Conservation (phyloP, 2,113 vertebrate genomes). For the Willisornis vidua region DNA sequence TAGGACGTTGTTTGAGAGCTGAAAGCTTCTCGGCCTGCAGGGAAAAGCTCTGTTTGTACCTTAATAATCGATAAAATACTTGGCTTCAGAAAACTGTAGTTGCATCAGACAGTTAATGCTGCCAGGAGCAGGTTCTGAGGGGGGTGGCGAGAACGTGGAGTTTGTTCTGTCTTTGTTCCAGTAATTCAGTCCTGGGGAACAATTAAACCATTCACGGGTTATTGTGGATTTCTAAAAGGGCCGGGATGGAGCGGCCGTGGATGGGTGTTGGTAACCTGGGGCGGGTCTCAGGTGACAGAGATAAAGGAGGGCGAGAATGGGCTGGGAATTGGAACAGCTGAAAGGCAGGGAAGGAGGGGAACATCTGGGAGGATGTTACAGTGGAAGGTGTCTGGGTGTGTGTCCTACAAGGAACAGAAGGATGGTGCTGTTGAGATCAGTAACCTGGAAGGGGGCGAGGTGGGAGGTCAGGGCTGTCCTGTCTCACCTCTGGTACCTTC, state of each 20-base stretch:
- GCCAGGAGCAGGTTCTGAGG: not conserved
- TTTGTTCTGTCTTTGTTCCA: not conserved
- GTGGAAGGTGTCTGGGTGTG: not conserved
- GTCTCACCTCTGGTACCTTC: not conserved
- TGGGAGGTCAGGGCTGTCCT: not conserved
- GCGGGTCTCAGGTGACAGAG: not conserved
- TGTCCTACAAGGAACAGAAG: not conserved
- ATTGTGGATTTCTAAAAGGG: not conserved
- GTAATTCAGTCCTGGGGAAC: not conserved
- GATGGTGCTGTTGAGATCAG: not conserved
- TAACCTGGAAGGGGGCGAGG: not conserved
- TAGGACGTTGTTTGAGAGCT: not conserved
- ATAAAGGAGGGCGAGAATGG: not conserved
- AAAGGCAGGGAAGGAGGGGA: not conserved
- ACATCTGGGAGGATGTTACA: not conserved
- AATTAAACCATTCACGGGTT: not conserved
- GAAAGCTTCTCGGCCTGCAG: not conserved
- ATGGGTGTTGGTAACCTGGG: fast-evolving
- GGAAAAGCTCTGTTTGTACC: not conserved
- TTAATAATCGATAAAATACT: not conserved
- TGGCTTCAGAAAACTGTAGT: not conserved
- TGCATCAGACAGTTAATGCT: not conserved
- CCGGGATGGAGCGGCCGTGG: fast-evolving
- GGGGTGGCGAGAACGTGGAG: not conserved
- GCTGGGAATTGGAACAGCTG: not conserved